Base-by-base conservation (phyloP, 1,140 invertebrate genomes). In the Drosophila kurseongensis region DNA sequence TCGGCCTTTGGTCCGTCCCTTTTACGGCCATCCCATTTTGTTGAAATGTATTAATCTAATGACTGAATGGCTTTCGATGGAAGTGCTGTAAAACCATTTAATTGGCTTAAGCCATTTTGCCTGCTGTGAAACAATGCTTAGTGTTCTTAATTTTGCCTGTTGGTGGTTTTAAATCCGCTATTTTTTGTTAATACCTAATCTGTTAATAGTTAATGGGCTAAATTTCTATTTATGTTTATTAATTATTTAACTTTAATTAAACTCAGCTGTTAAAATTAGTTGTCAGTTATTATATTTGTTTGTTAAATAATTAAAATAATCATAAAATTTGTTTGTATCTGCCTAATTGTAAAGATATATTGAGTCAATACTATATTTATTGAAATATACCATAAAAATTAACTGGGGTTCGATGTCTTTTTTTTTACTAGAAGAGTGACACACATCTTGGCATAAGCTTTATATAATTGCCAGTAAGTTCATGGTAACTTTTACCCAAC, bases 31-130 rank as follows among this genome's bases (percentile, higher is more conserved):
- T 54, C 14, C 48, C 58, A 48, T 29, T 60, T 14, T 48, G 52
- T 41, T 55, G 47, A 77, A 77, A 75, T 76, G 73, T 76, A 59
- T 76, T 76, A 76, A 76, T 71, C 55, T 45, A 76, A 58, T 58
- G 62, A 44, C 45, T 76, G 59, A 41, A 48, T 67, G 72, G 51
- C 47, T 67, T 75, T 55, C 44, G 16, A 27, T 42, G 54, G 35
- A 13, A 16, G 38, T 7, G 36, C 41, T 63, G 45, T 51, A 59
- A 48, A 54, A 29, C 16, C 41, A 36, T 52, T 68, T 68, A 27
- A 66, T 68, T 52, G 59, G n/a, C 13, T n/a, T 16, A 7, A 32
- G 16, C 16, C 42, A 23, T 10, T 7, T 67, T 67, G 29, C 29
- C 6, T 32, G 5, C 1, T 8, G 36, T 29, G n/a, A 41, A 62